Percentiles rank a stretch among this genome's conserved stretches.
Conservation (phyloP, 1,140 invertebrate species). For the Holcopasites calliopsidis region DNA sequence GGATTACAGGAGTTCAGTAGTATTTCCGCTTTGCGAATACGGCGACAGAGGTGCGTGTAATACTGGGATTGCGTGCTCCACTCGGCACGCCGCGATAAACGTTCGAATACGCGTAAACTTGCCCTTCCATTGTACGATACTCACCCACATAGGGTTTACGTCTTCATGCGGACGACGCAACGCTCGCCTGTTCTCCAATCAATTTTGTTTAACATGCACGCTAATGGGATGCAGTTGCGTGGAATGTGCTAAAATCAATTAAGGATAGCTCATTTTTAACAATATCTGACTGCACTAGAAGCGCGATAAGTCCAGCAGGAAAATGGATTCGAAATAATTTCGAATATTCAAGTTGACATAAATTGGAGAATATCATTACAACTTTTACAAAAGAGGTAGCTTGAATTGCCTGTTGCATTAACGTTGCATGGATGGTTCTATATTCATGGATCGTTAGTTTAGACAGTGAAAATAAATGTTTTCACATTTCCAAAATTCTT, state of each 20-base stretch:
- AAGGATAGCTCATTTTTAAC: not conserved
- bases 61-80: constrained; percentile 63
- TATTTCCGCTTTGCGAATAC: constrained; percentile 55
- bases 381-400: too few relatives aligned
- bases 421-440: too few relatives aligned
- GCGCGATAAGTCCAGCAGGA: too few relatives aligned
- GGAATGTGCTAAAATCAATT: not conserved
- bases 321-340: too few relatives aligned
- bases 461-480: too few relatives aligned
- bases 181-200: constrained; percentile 32
- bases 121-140: constrained; percentile 38
- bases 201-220: constrained; percentile 35
- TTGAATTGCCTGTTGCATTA: too few relatives aligned
- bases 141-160: constrained; percentile 7
- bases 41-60: constrained; percentile 50
- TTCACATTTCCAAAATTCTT: too few relatives aligned
- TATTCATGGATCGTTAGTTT: too few relatives aligned
- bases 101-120: constrained; percentile 69
- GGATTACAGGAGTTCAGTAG: constrained; percentile 54
- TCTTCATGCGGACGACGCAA: constrained; percentile 40
- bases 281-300: too few relatives aligned
- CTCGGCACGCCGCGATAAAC: constrained; percentile 64
- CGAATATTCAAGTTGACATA: too few relatives aligned
- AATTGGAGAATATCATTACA: too few relatives aligned
- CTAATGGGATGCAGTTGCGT: not conserved